Percentiles rank a stretch among this genome's conserved stretches.
These are phyloP conservation scores for Phyllostomus hastatus DNA, from an alignment of 2,113 vertebrate species.

Conservation along the genomic window DNA sequence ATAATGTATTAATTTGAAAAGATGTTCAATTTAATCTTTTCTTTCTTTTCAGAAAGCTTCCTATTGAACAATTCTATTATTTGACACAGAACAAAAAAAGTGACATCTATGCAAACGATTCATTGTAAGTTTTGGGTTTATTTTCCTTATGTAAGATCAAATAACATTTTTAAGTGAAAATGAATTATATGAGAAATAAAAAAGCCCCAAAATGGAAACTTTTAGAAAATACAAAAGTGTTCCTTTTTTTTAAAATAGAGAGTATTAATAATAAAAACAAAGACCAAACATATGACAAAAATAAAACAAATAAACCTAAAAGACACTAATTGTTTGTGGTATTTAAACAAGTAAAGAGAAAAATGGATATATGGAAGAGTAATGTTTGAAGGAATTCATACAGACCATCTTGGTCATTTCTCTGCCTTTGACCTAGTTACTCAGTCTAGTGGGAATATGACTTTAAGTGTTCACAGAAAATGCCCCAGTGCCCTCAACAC, in stretches of 20 bases:
- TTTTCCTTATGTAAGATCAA: background rate
- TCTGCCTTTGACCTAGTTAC: slow-evolving; percentile 1
- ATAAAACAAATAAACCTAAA: background rate
- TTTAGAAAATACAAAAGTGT: background rate
- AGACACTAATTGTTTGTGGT: background rate
- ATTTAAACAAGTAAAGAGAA: background rate
- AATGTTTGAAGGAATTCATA: background rate
- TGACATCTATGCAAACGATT: slow-evolving; percentile 79
- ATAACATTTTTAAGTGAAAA: slow-evolving; percentile 35
- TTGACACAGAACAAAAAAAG: slow-evolving; percentile 79
- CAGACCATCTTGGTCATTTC: background rate
- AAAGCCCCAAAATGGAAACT: background rate
- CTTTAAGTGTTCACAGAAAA: background rate
- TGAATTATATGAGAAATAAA: background rate
- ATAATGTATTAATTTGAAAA: background rate
- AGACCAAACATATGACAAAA: background rate
- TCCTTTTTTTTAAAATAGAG: background rate
- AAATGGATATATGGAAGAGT: background rate
- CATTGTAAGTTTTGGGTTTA: slow-evolving; percentile 78
- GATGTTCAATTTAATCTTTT: background rate
- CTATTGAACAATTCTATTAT: slow-evolving; percentile 68
- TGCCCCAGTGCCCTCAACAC: background rate
- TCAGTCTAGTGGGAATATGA: background rate
- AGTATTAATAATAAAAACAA: slow-evolving; percentile 5
- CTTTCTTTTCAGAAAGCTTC: slow-evolving; percentile 75